These are phyloP conservation scores for Pseudotriccus pelzelni DNA, from an alignment of 2,797 vertebrate species.

Conservation along the genomic window DNA sequence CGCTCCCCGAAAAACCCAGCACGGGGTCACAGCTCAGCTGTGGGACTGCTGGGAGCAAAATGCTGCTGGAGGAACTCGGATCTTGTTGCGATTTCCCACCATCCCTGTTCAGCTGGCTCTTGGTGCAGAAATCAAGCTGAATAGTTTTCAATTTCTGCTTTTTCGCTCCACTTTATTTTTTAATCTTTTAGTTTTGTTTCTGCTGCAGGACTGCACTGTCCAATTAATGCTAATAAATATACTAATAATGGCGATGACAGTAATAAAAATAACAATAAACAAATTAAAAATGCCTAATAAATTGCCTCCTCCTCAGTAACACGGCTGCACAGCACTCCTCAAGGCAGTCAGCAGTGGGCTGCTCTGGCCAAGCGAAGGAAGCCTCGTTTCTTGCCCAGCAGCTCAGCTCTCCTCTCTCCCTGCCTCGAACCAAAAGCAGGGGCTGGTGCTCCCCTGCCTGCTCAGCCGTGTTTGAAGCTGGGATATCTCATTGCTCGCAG, in stretches of 20 bases:
- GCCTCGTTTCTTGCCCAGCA: not conserved
- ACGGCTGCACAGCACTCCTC: not conserved
- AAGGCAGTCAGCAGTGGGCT: not conserved
- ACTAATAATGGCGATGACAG: fast-evolving
- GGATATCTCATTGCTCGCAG: slow-evolving; percentile 17
- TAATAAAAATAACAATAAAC: not conserved
- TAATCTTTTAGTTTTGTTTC: not conserved
- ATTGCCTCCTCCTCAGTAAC: not conserved
- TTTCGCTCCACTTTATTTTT: not conserved
- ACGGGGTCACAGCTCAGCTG: not conserved
- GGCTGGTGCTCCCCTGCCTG: not conserved
- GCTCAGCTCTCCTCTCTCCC: not conserved
- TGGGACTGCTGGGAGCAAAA: not conserved
- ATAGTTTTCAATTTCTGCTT: not conserved
- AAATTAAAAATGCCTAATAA: not conserved
- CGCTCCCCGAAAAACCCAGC: not conserved
- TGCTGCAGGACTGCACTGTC: fast-evolving
- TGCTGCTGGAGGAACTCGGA: not conserved
- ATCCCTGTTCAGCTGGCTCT: not conserved
- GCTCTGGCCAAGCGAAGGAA: not conserved
- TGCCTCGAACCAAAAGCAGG: not conserved
- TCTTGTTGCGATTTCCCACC: not conserved
- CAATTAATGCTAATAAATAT: not conserved
- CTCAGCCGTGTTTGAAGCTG: slow-evolving; percentile 61
- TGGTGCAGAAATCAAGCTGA: not conserved